Evolutionary conservation across 2,797 vertebrate species (phyloP).

Genomic region (Sebastes umbrosus): DNA sequence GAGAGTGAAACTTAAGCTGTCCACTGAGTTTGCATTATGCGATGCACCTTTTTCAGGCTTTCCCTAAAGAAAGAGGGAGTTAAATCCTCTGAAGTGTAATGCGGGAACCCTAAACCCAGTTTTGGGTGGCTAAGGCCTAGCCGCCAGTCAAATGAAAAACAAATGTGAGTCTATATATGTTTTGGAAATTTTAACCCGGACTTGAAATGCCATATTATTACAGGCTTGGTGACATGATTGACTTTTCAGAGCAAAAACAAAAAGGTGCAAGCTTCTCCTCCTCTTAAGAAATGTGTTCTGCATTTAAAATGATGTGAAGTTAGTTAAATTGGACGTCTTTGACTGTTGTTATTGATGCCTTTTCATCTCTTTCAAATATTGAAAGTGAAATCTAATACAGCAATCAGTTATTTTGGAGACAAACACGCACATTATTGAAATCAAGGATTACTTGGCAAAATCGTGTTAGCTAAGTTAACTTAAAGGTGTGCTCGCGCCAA

Average conservation of each 20-base stretch:
- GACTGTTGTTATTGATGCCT: slow-evolving; percentile 41
- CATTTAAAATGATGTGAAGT: slow-evolving; percentile 48
- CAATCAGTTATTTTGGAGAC: slow-evolving; percentile 46
- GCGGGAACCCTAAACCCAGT: slow-evolving; percentile 77
- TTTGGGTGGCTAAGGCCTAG: slow-evolving; percentile 75
- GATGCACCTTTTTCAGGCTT: slow-evolving; percentile 63
- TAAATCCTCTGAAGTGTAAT: slow-evolving; percentile 61
- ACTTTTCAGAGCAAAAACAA: slow-evolving; percentile 38
- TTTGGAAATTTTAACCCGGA: slow-evolving; percentile 76
- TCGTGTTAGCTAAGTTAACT: slow-evolving; percentile 61
- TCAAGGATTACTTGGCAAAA: slow-evolving; percentile 66
- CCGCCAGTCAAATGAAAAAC: slow-evolving; percentile 86
- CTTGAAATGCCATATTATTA: slow-evolving; percentile 75
- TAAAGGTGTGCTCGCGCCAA: slow-evolving; percentile 35
- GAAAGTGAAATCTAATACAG: slow-evolving; percentile 43
- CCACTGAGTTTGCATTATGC: slow-evolving; percentile 52
- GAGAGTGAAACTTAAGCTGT: slow-evolving; percentile 71
- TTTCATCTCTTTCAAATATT: slow-evolving; percentile 38
- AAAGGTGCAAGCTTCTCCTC: slow-evolving; percentile 56
- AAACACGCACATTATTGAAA: slow-evolving; percentile 54
- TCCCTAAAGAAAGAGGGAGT: slow-evolving; percentile 57
- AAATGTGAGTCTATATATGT: slow-evolving; percentile 84
- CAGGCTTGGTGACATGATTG: slow-evolving; percentile 71
- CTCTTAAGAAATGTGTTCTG: slow-evolving; percentile 54
- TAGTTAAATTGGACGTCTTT: slow-evolving; percentile 29